Conservation (phyloP, 2,797 vertebrate species). For the Coregonus suidteri region DNA sequence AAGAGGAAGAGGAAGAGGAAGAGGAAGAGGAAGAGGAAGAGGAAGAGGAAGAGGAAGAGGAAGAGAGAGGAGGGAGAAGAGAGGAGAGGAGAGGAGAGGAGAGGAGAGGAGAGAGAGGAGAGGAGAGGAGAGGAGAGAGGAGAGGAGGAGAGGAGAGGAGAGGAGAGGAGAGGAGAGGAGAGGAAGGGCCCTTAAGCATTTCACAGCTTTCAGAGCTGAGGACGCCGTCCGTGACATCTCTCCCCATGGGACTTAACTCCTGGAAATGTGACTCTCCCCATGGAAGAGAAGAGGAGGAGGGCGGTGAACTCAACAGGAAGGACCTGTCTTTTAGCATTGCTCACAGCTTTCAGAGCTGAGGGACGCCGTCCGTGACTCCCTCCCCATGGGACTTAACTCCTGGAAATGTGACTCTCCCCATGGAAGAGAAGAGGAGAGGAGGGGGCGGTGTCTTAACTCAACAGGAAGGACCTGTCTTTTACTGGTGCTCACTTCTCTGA, state of each 20-base stretch:
- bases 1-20: too few relatives aligned
- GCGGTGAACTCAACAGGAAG: slow-evolving; percentile 53
- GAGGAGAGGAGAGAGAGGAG: too few relatives aligned
- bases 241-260: slow-evolving; percentile 60
- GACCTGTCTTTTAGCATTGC: slow-evolving; percentile 47
- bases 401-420: slow-evolving; percentile 60
- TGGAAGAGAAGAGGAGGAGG: slow-evolving; percentile 4
- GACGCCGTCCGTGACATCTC: slow-evolving; percentile 62
- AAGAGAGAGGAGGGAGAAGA: too few relatives aligned
- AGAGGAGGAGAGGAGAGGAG: too few relatives aligned
- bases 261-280: slow-evolving; percentile 60
- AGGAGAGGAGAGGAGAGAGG: too few relatives aligned
- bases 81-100: too few relatives aligned
- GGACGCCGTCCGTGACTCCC: slow-evolving; percentile 59
- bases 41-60: too few relatives aligned
- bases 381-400: too few relatives aligned
- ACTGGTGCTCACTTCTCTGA: slow-evolving; percentile 53
- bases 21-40: too few relatives aligned
- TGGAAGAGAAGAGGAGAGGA: too few relatives aligned
- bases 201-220: slow-evolving; percentile 31
- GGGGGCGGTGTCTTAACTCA: slow-evolving; percentile 52
- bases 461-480: slow-evolving; percentile 55
- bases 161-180: too few relatives aligned
- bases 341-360: slow-evolving; percentile 31
- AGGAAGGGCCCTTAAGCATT: too few relatives aligned